Evolutionary conservation across 2,888 invertebrate genomes (phyloP).

Genomic region (Agrilus biguttatus): DNA sequence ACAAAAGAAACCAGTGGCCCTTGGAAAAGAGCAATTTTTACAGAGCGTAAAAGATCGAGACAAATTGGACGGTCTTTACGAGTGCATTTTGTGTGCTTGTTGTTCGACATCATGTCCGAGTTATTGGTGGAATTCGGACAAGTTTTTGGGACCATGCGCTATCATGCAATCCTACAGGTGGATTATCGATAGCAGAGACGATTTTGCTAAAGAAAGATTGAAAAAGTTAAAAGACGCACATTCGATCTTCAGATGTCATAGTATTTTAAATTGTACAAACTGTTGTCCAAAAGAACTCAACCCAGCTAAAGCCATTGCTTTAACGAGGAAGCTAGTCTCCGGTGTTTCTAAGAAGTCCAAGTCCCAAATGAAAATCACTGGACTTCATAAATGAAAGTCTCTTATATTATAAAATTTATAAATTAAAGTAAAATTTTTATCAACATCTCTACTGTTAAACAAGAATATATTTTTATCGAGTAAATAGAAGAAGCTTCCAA

Average conservation of each 20-base stretch:
- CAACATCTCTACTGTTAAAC: too few species aligned
- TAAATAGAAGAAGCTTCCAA: too few species aligned
- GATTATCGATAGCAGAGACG: conserved; percentile 94
- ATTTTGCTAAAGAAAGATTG: conserved; percentile 61
- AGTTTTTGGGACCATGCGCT: conserved; percentile 96
- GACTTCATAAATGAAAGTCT: too few species aligned
- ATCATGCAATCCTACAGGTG: conserved; percentile 97
- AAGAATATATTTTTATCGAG: too few species aligned
- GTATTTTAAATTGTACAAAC: conserved; percentile 92
- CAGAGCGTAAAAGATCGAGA: conserved; percentile 86
- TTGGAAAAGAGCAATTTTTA: conserved; percentile 65
- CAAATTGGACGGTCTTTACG: conserved; percentile 91
- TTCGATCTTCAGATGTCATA: conserved; percentile 90
- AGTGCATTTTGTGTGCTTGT: conserved; percentile 95
- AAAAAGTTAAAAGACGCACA: conserved; percentile 75
- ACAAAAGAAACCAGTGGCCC: conserved; percentile 37
- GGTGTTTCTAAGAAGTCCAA: conserved; percentile 67
- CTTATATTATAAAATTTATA: too few species aligned
- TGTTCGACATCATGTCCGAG: conserved; percentile 95
- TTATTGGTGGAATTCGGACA: conserved; percentile 99
- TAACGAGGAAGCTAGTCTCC: conserved; percentile 85
- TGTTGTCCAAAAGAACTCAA: conserved; percentile 95
- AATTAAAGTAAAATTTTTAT: too few species aligned
- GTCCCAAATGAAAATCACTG: conserved; percentile 35
- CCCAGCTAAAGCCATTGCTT: conserved; percentile 89